A percentile compares a stretch with the other conserved stretches of the same genome.
Conservation (phyloP, 2,888 invertebrate species). For the Synanthedon tipuliformis region DNA sequence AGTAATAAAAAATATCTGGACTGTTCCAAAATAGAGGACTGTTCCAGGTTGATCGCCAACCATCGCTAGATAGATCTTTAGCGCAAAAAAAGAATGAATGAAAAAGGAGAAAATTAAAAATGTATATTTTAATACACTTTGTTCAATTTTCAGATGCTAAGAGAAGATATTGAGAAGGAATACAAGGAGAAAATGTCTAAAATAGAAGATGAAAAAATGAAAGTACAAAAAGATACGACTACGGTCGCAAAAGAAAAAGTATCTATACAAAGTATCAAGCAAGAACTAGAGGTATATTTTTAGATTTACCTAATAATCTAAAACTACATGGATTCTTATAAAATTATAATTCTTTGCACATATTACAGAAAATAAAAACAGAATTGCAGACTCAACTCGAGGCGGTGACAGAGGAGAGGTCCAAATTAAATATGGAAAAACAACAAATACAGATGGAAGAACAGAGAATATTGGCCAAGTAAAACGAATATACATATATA, state of each 20-base stretch:
- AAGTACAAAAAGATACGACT: slow-evolving; percentile 39
- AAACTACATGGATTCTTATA: background rate
- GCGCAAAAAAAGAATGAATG: background rate
- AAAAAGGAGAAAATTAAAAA: background rate
- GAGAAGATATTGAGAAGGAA: slow-evolving; percentile 54
- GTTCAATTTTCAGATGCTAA: slow-evolving; percentile 30
- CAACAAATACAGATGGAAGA: slow-evolving; percentile 57
- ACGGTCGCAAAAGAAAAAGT: slow-evolving; percentile 46
- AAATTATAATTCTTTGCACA: background rate
- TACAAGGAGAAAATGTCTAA: slow-evolving; percentile 48
- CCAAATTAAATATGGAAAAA: slow-evolving; percentile 48
- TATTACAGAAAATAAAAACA: slow-evolving; percentile 48
- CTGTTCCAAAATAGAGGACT: no score
- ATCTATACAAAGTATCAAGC: slow-evolving; percentile 41
- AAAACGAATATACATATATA: slow-evolving; percentile 7
- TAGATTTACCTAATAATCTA: background rate
- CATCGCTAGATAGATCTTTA: no score
- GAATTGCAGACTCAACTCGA: slow-evolving; percentile 54
- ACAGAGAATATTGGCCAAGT: slow-evolving; percentile 55
- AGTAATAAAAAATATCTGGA: no score
- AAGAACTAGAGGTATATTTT: slow-evolving; percentile 47
- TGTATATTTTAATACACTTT: background rate
- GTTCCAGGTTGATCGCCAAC: no score
- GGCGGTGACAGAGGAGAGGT: slow-evolving; percentile 49
- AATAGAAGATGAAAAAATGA: slow-evolving; percentile 50